phyloP scores from a whole-genome alignment of 2,113 vertebrate genomes.

The Bettongia penicillata region DNA sequence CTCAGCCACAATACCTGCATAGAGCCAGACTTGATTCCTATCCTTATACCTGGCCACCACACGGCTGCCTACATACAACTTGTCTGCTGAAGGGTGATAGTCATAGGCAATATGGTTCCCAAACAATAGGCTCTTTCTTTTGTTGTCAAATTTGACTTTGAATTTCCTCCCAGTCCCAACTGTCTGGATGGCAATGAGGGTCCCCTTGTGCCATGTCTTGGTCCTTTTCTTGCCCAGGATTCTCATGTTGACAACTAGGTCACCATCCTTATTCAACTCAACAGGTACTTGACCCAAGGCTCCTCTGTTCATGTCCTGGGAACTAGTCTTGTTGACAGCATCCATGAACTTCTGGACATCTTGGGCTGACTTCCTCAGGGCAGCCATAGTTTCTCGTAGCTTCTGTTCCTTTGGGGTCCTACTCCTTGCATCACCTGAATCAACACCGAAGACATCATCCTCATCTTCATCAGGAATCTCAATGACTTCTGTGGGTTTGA shows the following conservation, averaged over 20 bases:
- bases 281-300: slow-evolving; percentile 66
- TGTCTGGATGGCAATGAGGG: slow-evolving; percentile 91
- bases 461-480: slow-evolving; percentile 95
- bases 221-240: slow-evolving; percentile 98
- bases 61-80: slow-evolving; percentile 93
- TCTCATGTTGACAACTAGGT: slow-evolving; percentile 91
- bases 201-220: slow-evolving; percentile 97
- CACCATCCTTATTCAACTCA: slow-evolving; percentile 89
- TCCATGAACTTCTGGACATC: slow-evolving; percentile 95
- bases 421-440: slow-evolving; percentile 67
- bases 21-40: slow-evolving; percentile 96
- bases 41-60: slow-evolving; percentile 99
- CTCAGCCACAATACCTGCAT: slow-evolving; percentile 96
- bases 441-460: slow-evolving; percentile 84
- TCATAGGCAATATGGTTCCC: slow-evolving; percentile 98
- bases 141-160: slow-evolving; percentile 98
- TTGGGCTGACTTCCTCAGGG: slow-evolving; percentile 91
- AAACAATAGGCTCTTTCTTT: slow-evolving; percentile 97
- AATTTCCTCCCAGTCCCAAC: slow-evolving; percentile 91
- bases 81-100: slow-evolving; percentile 91
- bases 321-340: slow-evolving; percentile 84
- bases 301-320: slow-evolving; percentile 80
- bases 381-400: slow-evolving; percentile 91
- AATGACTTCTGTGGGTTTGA: slow-evolving; percentile 90
- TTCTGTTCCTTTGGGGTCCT: slow-evolving; percentile 55